phyloP scores from a whole-genome alignment of 2,888 invertebrate genomes.

The Ectropis crepuscularia region DNA sequence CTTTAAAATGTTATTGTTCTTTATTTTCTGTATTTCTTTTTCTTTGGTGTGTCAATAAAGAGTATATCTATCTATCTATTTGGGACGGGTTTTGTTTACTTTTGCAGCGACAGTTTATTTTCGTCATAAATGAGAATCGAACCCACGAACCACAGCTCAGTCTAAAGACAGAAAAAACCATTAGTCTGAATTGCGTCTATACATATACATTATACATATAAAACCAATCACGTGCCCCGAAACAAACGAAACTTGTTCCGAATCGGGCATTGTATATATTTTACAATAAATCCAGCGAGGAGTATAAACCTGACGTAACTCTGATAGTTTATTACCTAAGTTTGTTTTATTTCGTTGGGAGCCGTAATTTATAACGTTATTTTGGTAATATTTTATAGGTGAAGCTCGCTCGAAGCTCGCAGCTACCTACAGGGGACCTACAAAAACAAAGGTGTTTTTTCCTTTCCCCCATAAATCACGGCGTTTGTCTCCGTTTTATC shows the following conservation, averaged over 20 bases:
- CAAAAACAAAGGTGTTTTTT: slow-evolving; percentile 41
- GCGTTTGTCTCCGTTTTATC: slow-evolving; percentile 27
- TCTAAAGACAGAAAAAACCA: too few relatives aligned
- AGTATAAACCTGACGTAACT: slow-evolving; percentile 28
- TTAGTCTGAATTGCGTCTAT: too few relatives aligned
- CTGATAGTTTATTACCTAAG: slow-evolving; percentile 29
- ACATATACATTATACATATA: too few relatives aligned
- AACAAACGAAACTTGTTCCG: slow-evolving; percentile 10
- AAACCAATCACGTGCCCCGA: not conserved
- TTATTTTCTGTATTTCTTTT: too few relatives aligned
- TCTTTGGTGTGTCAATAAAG: too few relatives aligned
- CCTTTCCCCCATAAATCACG: slow-evolving; percentile 36
- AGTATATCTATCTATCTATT: too few relatives aligned
- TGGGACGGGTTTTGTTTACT: too few relatives aligned
- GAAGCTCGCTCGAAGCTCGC: slow-evolving; percentile 32
- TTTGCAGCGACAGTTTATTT: too few relatives aligned
- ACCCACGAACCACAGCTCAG: too few relatives aligned
- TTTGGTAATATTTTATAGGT: slow-evolving; percentile 42
- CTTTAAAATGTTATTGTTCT: too few relatives aligned
- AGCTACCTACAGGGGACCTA: too few relatives aligned
- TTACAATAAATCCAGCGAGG: slow-evolving; percentile 12
- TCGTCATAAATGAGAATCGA: too few relatives aligned
- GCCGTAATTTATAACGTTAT: slow-evolving; percentile 39
- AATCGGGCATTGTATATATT: slow-evolving; percentile 1
- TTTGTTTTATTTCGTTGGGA: slow-evolving; percentile 34